Evolutionary conservation across 1,140 invertebrate genomes (phyloP), one percentile per base, ranked within the genome.

Genomic region (Saccostrea cuccullata): DNA sequence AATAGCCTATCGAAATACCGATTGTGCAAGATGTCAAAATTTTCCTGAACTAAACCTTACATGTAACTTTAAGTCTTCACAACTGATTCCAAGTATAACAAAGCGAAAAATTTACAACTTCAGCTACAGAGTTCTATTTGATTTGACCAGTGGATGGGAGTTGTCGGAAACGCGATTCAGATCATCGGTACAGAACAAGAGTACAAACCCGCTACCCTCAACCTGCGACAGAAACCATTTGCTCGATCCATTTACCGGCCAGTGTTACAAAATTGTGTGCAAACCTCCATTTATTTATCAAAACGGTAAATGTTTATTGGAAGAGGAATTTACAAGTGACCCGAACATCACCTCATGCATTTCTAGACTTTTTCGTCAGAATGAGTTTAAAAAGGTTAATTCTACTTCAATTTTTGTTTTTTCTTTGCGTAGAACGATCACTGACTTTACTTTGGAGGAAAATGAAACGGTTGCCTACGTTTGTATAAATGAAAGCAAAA

Each of bases 171-270:
- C 56, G 4, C 20, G n/a, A 9, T 70, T 85, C 9, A 23, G 70
- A 26, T 23, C 11, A 0, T 67, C 23, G 20, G n/a, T 55, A 3
- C 13, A 67, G 26, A 60, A 26, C 12, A 20, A 55, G 26, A 20
- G 67, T 11, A 40, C 47, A 26, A 26, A 60, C 0, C 47, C 58
- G 12, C 55, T 86, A 30, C 55, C 83, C 2, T 36, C n/a, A 9
- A n/a, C 56, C 9, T 93, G 93, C 86, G 15, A 70, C 17, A 36
- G 55, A 0, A 64, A 60, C n/a, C 85, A 89, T 40, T 86, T 93
- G 40, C 92, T 87, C 55, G 92, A 93, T 64, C 91, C 90, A 11
- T 92, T 92, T 77, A 85, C 73, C 17, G 77, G 86, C 12, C 60
- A 56, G 5, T 93, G 93, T 86, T 86, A 91, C 13, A 60, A 87